Percentiles rank a stretch among this genome's conserved stretches.
Conservation (phyloP, 2,888 invertebrate genomes). For the Nomada hirtipes region DNA sequence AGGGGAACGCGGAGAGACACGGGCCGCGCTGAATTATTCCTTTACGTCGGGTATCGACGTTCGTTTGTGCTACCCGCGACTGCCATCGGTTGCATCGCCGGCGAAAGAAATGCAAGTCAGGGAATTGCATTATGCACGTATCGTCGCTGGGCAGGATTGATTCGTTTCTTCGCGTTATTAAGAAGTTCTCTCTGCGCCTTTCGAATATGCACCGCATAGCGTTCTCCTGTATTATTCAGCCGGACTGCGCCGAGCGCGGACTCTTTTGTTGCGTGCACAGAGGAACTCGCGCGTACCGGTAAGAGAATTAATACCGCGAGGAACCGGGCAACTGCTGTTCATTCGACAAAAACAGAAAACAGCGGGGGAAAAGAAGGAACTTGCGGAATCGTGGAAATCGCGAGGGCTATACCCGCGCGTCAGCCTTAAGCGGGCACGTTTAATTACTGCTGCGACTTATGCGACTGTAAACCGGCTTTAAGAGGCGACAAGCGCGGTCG, state of each 20-base stretch:
- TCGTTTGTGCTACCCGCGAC: constrained; percentile 50
- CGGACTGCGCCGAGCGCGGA: neutral
- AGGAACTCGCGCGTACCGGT: no score
- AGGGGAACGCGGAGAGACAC: constrained; percentile 33
- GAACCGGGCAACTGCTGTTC: constrained; percentile 32
- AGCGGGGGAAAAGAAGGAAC: constrained; percentile 16
- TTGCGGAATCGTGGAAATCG: constrained; percentile 48
- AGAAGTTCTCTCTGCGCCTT: constrained; percentile 33
- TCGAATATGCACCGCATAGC: constrained; percentile 37
- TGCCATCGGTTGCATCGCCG: constrained; percentile 39
- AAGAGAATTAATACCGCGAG: no score
- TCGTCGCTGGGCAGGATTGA: constrained; percentile 50
- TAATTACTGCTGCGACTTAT: constrained; percentile 64
- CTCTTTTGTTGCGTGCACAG: constrained; percentile 10
- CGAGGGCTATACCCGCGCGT: constrained; percentile 48
- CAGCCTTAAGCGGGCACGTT: constrained; percentile 63
- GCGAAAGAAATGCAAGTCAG: constrained; percentile 54
- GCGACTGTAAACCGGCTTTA: constrained; percentile 65
- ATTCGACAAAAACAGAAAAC: constrained; percentile 49
- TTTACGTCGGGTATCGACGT: constrained; percentile 62
- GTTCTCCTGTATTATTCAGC: constrained; percentile 41
- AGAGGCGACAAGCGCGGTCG: constrained; percentile 41
- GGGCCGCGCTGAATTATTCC: constrained; percentile 65
- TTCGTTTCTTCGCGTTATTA: constrained; percentile 56
- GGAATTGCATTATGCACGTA: constrained; percentile 62